Percentiles rank a stretch among this genome's conserved stretches.
Evolutionary conservation across 2,797 vertebrate species (phyloP).

Genomic region (Coluber constrictor): DNA sequence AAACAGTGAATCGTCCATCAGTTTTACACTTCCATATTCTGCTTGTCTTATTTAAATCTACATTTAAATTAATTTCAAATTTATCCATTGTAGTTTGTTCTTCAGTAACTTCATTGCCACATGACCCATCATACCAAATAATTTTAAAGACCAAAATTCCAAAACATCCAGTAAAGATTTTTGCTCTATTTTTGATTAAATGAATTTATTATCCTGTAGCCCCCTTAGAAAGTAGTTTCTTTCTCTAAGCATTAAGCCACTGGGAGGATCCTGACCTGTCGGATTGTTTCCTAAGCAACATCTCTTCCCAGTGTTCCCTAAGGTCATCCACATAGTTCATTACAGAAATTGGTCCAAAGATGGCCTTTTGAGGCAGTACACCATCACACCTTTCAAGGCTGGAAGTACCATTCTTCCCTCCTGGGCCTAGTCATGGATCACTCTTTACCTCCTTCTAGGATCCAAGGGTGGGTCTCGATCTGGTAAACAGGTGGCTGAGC

Average conservation of each 20-base stretch:
- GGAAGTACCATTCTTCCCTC: background rate
- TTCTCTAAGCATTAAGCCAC: background rate
- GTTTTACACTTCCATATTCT: background rate
- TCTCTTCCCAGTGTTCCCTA: background rate
- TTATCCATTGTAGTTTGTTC: background rate
- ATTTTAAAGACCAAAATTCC: background rate
- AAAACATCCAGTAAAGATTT: background rate
- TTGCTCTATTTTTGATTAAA: background rate
- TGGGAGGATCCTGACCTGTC: background rate
- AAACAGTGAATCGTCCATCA: background rate
- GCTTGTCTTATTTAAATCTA: background rate
- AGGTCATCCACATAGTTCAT: background rate
- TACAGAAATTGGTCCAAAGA: background rate
- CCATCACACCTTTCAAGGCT: background rate
- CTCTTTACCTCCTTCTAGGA: background rate
- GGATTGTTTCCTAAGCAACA: background rate
- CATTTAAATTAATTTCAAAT: too few species aligned
- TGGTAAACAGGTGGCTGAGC: background rate
- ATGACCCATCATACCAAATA: background rate
- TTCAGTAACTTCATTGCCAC: background rate
- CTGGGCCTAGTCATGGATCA: background rate
- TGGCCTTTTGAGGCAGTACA: background rate
- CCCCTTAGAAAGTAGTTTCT: background rate
- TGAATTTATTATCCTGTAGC: background rate
- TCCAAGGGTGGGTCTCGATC: background rate